These are phyloP conservation scores for Heliothis subflexa DNA, from an alignment of 1,140 invertebrate species.

Conservation along the genomic window DNA sequence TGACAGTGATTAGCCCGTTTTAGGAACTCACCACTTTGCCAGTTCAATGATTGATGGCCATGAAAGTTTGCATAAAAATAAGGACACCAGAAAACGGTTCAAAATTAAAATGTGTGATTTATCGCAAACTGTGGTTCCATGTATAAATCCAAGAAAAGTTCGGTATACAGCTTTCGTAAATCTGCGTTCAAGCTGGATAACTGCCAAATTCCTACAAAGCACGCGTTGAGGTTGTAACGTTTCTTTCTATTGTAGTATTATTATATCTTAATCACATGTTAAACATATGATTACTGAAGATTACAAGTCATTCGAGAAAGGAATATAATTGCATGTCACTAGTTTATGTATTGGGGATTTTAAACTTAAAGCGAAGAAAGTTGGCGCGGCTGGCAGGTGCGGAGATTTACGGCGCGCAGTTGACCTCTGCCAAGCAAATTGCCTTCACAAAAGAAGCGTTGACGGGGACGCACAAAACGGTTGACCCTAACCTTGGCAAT, in stretches of 20 bases:
- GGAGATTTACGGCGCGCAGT: constrained; percentile 62
- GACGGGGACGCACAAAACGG: constrained; percentile 62
- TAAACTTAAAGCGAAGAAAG: constrained; percentile 40
- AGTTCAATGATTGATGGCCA: not conserved
- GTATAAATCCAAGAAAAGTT: constrained; percentile 26
- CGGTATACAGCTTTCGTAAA: constrained; percentile 40
- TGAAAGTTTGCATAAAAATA: not conserved
- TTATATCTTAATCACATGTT: constrained; percentile 5
- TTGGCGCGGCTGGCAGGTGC: constrained; percentile 49
- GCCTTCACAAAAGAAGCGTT: constrained; percentile 68
- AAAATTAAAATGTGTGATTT: not conserved
- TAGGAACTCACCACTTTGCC: not conserved
- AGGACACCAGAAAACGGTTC: not conserved
- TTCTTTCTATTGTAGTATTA: constrained; percentile 29
- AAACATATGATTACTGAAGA: constrained; percentile 8
- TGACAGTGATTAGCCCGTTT: not conserved
- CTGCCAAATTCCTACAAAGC: constrained; percentile 55
- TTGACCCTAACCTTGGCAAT: constrained; percentile 56
- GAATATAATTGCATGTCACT: constrained; percentile 4
- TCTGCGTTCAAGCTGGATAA: constrained; percentile 42
- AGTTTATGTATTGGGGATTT: constrained; percentile 12
- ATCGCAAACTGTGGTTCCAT: constrained; percentile 1
- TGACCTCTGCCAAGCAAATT: constrained; percentile 69
- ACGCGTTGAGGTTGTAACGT: constrained; percentile 20
- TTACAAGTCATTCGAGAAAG: not conserved